Conservation (phyloP, 2,797 vertebrate genomes). For the Macroramphosus scolopax region DNA sequence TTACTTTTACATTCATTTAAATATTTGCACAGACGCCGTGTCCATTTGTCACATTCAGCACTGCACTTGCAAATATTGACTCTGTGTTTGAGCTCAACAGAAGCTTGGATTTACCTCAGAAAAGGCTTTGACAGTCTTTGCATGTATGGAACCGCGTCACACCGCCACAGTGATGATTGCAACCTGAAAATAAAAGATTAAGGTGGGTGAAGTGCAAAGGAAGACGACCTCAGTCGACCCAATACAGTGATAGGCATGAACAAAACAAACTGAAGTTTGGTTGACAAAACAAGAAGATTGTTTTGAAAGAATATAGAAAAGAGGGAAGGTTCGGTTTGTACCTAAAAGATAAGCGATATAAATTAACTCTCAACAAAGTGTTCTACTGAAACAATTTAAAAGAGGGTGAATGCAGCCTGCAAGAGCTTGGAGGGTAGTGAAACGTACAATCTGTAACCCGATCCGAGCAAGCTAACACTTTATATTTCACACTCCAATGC, state of each 20-base stretch:
- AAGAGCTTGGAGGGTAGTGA: neutral
- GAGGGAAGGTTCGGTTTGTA: slow-evolving; percentile 20
- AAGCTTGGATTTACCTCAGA: too few relatives aligned
- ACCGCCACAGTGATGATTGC: neutral
- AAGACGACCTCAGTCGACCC: neutral
- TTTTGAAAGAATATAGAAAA: neutral
- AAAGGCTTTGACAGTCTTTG: neutral
- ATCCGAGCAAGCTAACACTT: too few relatives aligned
- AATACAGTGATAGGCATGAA: neutral
- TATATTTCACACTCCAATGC: too few relatives aligned
- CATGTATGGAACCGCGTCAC: slow-evolving; percentile 3
- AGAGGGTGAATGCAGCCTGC: neutral
- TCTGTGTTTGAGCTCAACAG: too few relatives aligned
- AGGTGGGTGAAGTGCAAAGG: neutral
- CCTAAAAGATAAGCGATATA: slow-evolving; percentile 16
- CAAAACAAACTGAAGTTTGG: neutral
- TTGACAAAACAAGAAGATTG: slow-evolving; percentile 1
- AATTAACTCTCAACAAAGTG: too few relatives aligned
- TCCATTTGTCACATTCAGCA: slow-evolving; percentile 4
- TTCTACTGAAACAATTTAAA: neutral
- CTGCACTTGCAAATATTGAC: too few relatives aligned
- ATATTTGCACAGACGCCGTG: too few relatives aligned
- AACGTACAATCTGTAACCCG: too few relatives aligned
- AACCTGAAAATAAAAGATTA: slow-evolving; percentile 1
- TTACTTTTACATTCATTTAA: slow-evolving; percentile 14